Conservation (phyloP, 1,140 invertebrate species). For the Camponotus pennsylvanicus region DNA sequence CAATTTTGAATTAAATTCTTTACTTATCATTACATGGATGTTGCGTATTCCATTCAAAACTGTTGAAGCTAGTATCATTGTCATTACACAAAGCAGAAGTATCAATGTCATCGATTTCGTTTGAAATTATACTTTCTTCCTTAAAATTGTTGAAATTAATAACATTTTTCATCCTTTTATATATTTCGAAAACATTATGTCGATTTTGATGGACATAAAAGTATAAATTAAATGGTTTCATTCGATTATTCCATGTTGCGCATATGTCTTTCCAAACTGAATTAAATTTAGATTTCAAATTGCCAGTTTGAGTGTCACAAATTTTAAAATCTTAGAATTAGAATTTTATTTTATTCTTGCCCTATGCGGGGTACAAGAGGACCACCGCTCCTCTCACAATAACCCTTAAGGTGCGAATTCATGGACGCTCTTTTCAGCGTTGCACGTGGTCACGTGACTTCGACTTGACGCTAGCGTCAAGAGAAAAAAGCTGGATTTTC, state of each 20-base stretch:
- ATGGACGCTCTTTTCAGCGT: too few species aligned
- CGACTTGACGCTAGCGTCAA: too few species aligned
- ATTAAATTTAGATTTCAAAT: background rate
- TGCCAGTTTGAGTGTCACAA: too few species aligned
- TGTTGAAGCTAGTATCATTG: background rate
- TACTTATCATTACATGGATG: background rate
- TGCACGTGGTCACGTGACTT: too few species aligned
- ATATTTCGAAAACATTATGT: background rate
- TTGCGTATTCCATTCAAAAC: background rate
- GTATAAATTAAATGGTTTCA: background rate
- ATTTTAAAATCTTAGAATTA: too few species aligned
- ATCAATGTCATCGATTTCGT: background rate
- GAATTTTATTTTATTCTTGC: too few species aligned
- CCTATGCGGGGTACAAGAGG: too few species aligned
- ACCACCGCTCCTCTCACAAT: too few species aligned
- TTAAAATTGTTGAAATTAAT: background rate
- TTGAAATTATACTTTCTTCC: background rate
- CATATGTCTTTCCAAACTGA: constrained; percentile 5
- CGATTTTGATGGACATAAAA: background rate
- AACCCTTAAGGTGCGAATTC: too few species aligned
- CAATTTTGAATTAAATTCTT: background rate
- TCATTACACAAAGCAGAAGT: background rate
- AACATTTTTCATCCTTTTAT: background rate
- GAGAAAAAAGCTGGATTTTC: too few species aligned
- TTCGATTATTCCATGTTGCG: background rate